A percentile compares a stretch with the other conserved stretches of the same genome.
These are phyloP conservation scores for Anoplopoma fimbria DNA, from an alignment of 2,113 vertebrate species.

Conservation along the genomic window DNA sequence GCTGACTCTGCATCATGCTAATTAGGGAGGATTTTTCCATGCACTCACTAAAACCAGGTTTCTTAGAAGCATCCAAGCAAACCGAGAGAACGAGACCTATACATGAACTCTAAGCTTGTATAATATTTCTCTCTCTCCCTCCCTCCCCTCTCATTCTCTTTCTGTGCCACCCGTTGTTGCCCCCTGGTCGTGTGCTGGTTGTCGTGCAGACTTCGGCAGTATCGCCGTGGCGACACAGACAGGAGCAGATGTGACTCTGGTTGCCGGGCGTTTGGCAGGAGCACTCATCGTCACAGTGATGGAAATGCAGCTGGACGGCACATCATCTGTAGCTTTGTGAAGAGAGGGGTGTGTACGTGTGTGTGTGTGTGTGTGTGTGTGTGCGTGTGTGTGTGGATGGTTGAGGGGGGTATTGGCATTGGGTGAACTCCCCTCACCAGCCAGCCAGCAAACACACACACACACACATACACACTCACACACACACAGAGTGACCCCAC, in stretches of 20 bases:
- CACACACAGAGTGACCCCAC: slow-evolving; percentile 65
- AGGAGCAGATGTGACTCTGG: slow-evolving; percentile 85
- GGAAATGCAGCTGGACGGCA: slow-evolving; percentile 80
- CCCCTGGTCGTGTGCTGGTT: slow-evolving; percentile 79
- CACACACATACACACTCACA: slow-evolving; percentile 27
- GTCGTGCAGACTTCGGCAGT: slow-evolving; percentile 79
- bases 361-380: slow-evolving; percentile 30
- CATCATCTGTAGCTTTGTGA: slow-evolving; percentile 80
- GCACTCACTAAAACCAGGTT: not conserved
- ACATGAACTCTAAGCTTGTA: slow-evolving; percentile 33
- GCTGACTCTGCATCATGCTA: not conserved
- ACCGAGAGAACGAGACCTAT: not conserved
- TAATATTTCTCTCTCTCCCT: slow-evolving; percentile 36
- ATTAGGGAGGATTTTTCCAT: not conserved
- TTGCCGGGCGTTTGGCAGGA: slow-evolving; percentile 85
- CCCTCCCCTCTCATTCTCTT: slow-evolving; percentile 44
- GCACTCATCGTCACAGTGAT: slow-evolving; percentile 82
- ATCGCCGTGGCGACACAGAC: slow-evolving; percentile 80
- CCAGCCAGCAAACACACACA: slow-evolving; percentile 52
- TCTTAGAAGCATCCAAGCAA: slow-evolving; percentile 7
- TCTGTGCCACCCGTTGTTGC: slow-evolving; percentile 72
- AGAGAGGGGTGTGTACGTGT: slow-evolving; percentile 40
- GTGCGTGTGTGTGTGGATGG: slow-evolving; percentile 30
- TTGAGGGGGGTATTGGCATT: slow-evolving; percentile 67
- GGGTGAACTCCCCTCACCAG: slow-evolving; percentile 76